Evolutionary conservation across 1,140 invertebrate species (phyloP).

Genomic region (Lasaia peninsularis): DNA sequence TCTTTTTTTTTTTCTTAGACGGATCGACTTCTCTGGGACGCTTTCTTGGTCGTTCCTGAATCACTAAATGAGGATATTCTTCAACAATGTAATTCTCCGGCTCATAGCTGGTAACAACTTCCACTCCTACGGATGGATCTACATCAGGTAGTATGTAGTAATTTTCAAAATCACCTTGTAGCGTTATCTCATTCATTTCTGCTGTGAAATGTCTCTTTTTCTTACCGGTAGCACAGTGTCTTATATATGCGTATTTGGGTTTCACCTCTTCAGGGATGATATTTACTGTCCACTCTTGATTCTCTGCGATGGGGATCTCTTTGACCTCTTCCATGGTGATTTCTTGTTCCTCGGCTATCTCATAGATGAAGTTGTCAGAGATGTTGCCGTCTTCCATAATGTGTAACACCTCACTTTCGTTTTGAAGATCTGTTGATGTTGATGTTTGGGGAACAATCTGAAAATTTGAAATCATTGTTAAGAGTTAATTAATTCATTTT

Average conservation of each 20-base stretch:
- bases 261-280: slow-evolving; percentile 55
- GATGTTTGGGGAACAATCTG: slow-evolving; percentile 59
- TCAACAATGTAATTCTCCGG: slow-evolving; percentile 59
- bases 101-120: slow-evolving; percentile 61
- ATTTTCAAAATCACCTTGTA: slow-evolving; percentile 63
- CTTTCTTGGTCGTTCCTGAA: slow-evolving; percentile 55
- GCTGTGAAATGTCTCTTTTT: slow-evolving; percentile 64
- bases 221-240: slow-evolving; percentile 57
- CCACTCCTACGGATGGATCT: slow-evolving; percentile 56
- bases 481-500: too few species aligned
- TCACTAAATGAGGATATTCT: slow-evolving; percentile 56
- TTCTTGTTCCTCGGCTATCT: slow-evolving; percentile 68
- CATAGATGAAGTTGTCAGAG: slow-evolving; percentile 63
- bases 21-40: slow-evolving; percentile 36
- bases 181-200: slow-evolving; percentile 59
- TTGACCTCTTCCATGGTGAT: slow-evolving; percentile 68
- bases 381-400: slow-evolving; percentile 57
- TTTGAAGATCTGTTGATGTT: slow-evolving; percentile 20
- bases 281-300: slow-evolving; percentile 59
- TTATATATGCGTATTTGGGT: slow-evolving; percentile 65
- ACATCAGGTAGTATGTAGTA: slow-evolving; percentile 65
- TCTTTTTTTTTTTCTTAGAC: slow-evolving; percentile 43
- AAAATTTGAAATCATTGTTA: slow-evolving; percentile 3
- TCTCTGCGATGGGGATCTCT: slow-evolving; percentile 45
- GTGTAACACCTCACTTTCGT: slow-evolving; percentile 45